These are phyloP conservation scores for Caerostris extrusa DNA, from an alignment of 1,140 invertebrate genomes.

Conservation along the genomic window DNA sequence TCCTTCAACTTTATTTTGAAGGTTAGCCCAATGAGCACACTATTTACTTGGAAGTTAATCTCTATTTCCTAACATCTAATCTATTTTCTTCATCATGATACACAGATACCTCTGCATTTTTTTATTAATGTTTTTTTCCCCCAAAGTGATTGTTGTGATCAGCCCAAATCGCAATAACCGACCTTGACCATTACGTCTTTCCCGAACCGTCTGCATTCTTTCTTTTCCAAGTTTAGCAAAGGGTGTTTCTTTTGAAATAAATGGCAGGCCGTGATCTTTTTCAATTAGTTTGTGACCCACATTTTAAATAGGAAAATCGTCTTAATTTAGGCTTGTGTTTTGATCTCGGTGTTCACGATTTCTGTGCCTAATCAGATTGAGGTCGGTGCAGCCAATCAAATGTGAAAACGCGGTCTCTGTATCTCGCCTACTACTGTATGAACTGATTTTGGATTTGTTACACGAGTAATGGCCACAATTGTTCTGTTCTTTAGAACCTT, in stretches of 20 bases:
- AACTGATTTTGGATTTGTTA: not conserved
- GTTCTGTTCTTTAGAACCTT: too few relatives aligned
- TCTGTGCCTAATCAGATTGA: not conserved
- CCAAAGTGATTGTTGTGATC: not conserved
- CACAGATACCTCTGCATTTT: not conserved
- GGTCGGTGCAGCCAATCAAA: slow-evolving; percentile 42
- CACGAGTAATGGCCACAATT: too few relatives aligned
- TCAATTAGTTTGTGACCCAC: slow-evolving; percentile 48
- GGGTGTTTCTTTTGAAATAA: not conserved
- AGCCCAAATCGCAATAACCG: slow-evolving; percentile 11
- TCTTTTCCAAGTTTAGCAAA: not conserved
- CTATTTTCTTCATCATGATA: not conserved
- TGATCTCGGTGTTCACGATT: not conserved
- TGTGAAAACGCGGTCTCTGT: not conserved
- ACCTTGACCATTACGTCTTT: not conserved
- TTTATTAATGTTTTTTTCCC: not conserved
- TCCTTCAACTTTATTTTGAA: not conserved
- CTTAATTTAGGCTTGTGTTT: slow-evolving; percentile 47
- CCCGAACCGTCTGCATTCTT: not conserved
- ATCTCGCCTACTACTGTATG: not conserved
- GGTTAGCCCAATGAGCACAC: not conserved
- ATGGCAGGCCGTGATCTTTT: not conserved
- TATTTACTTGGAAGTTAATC: not conserved
- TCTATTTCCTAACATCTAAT: not conserved
- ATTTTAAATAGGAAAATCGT: not conserved